Base-by-base conservation (phyloP, 2,113 vertebrate genomes). In the Anolis carolinensis region DNA sequence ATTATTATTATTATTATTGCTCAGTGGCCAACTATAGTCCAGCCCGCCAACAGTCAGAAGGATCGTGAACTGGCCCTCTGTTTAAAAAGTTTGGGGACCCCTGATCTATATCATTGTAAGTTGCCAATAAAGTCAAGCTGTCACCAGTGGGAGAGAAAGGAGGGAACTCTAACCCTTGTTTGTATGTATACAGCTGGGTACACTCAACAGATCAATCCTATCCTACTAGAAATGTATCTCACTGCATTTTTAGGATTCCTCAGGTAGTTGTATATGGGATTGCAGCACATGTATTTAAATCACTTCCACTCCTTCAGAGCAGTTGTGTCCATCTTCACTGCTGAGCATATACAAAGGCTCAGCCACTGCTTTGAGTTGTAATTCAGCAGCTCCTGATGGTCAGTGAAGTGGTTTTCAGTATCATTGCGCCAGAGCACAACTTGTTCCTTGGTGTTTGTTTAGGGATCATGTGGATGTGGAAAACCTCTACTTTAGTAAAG, bases 401-500 rank as follows among this genome's bases (percentile, higher is more conserved):
- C 16, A 83, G 55, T n/a, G 77, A 30, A 21, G 23, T 73, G 84
- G 13, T 2, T 65, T 84, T 79, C 0, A 78, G 48, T 16, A 5
- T 62, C 7, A 85, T 0, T 81, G 13, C 2, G 7, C 63, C 25
- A 18, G 71, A 10, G 21, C 71, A 23, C 72, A 70, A 80, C 9
- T 39, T 74, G 34, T 13, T 62, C 44, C 21, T 87, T 84, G 87
- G 27, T 84, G 36, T 81, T 90, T 75, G 75, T 30, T 14, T 81
- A 23, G 50, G 20, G 0, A 0, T 36, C 9, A 62, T 65, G 55
- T 20, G n/a, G 74, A 11, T 71, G 81, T 75, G 83, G 82, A 78
- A 79, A 8, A 70, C 65, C 48, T 39, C 89, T 88, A 74, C 21
- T 25, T 21, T 55, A 52, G 32, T 65, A 65, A 32, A 65, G 11